Evolutionary conservation across 2,888 invertebrate genomes (phyloP).

Genomic region (Phaonia tiefii): DNA sequence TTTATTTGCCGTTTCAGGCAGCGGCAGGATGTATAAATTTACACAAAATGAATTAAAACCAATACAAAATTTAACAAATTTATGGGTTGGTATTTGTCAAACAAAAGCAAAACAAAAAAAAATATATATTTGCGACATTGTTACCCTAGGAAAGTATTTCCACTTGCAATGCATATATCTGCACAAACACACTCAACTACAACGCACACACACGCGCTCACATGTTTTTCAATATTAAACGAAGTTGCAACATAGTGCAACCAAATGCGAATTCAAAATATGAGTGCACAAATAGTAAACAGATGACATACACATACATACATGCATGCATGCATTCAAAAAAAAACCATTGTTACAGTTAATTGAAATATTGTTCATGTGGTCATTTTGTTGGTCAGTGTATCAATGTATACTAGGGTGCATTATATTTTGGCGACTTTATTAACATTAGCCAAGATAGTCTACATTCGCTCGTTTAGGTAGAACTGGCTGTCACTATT

Average conservation of each 20-base stretch:
- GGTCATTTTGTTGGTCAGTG: constrained; percentile 44
- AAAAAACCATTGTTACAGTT: constrained; percentile 36
- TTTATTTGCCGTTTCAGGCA: no score
- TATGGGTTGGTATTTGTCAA: constrained; percentile 7
- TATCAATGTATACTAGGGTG: background rate
- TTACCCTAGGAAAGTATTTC: no score
- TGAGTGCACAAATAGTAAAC: constrained; percentile 13
- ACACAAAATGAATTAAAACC: background rate
- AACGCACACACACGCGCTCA: no score
- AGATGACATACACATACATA: no score
- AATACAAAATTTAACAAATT: background rate
- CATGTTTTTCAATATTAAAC: background rate
- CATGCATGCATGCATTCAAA: no score
- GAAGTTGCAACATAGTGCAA: background rate
- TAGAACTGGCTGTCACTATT: no score
- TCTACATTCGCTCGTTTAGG: no score
- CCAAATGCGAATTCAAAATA: constrained; percentile 5
- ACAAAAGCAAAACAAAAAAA: background rate
- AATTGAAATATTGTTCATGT: constrained; percentile 47
- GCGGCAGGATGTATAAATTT: background rate
- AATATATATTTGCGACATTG: no score
- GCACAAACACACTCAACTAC: no score
- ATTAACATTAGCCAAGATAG: no score
- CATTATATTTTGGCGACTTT: background rate
- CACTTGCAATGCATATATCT: no score